A percentile compares a stretch with the other conserved stretches of the same genome.
These are phyloP conservation scores for Orientallactaga bullata DNA, from an alignment of 2,113 vertebrate genomes.

Conservation along the genomic window DNA sequence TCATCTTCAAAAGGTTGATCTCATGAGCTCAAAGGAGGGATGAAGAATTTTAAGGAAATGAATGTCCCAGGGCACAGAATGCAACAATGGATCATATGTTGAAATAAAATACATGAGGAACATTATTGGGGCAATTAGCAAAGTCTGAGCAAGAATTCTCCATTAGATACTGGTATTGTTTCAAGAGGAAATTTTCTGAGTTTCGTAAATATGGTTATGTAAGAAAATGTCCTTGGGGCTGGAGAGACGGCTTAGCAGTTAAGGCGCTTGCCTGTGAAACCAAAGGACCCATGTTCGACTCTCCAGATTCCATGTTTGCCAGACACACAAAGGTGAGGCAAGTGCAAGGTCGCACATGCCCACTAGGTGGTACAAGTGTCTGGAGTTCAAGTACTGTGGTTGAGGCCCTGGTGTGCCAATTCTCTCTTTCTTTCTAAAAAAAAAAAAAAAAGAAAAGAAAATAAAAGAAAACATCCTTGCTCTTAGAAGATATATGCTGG, in stretches of 20 bases:
- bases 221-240: not conserved
- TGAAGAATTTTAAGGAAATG: not conserved
- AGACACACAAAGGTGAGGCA: too few relatives aligned
- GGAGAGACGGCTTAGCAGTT: too few relatives aligned
- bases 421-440: too few relatives aligned
- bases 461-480: not conserved
- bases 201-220: not conserved
- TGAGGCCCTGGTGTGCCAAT: too few relatives aligned
- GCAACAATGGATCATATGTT: not conserved
- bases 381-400: too few relatives aligned
- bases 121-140: not conserved
- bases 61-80: fast-evolving
- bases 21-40: not conserved
- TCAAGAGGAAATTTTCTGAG: not conserved
- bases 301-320: too few relatives aligned
- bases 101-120: not conserved
- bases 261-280: too few relatives aligned
- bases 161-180: fast-evolving
- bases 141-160: fast-evolving
- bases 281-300: too few relatives aligned
- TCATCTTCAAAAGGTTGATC: not conserved
- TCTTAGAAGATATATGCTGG: not conserved
- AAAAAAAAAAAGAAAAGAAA: too few relatives aligned
- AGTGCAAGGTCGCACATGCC: too few relatives aligned
- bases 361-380: too few relatives aligned